Base-by-base conservation (phyloP, 53 echinoderm and acorn worm genomes). In the Crossaster papposus region DNA sequence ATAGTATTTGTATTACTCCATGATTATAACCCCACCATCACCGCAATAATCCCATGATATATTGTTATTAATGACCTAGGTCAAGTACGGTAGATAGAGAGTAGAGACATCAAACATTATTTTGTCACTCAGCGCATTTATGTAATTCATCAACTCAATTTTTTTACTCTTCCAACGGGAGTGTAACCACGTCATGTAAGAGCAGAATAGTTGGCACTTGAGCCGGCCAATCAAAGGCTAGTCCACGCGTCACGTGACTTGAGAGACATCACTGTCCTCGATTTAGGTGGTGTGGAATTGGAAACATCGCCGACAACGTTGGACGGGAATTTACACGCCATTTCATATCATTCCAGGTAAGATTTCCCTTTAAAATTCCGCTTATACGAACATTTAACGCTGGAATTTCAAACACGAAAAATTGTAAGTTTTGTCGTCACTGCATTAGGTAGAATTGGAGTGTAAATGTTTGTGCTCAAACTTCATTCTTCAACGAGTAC, bases 271-370 rank as follows among this genome's bases (percentile, higher is more conserved):
- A 58, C 87, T 87, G 87, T 85, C 77, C 77, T 87, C 55, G 62
- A 36, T 29, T 38, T 72, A 70, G 86, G 70, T 36, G 87, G 54
- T 85, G 85, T 50, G 55, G 34, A 35, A n/a, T 34, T 34, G 75
- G 87, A 63, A 55, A 54, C 76, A 54, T 87, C 77, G 87, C 87
- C 53, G 63, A 87, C 58, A 36, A 87, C 76, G 20, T 87, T 35
- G 87, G 87, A 87, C 87, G 28, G 77, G 87, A 77, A 30, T 87
- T 44, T 87, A 72, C 50, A 76, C 87, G 54, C 87, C 87, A 76
- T 87, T 87, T 87, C 36, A 55, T 34, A 87, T 77, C 87, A 87
- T 87, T 87, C 64, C 87, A 87, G 87, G 87, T 87, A 77, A 87
- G 87, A 53, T 34, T 51, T 65, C 10, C 30, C 29, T 31, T 37